These are phyloP conservation scores for Cheilosia soror DNA, from an alignment of 2,888 invertebrate genomes.

Conservation along the genomic window DNA sequence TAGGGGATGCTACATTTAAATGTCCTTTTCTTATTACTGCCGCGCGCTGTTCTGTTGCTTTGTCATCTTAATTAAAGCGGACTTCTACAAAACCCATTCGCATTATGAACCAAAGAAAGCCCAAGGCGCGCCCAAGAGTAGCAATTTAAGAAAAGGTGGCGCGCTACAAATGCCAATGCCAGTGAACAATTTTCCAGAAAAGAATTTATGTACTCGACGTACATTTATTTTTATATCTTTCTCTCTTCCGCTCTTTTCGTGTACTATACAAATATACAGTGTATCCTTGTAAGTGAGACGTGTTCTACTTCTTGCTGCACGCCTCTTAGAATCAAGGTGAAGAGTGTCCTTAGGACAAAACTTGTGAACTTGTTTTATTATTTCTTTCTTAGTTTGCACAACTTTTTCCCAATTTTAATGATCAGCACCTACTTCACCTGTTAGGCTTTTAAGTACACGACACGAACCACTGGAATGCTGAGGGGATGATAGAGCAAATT, in stretches of 20 bases:
- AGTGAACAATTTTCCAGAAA: constrained; percentile 18
- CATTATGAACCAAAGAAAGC: not conserved
- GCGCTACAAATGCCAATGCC: constrained; percentile 9
- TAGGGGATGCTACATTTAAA: constrained; percentile 3
- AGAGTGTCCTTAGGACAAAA: constrained; percentile 42
- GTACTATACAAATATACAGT: not conserved
- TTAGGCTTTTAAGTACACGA: not conserved
- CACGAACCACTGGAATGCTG: not conserved
- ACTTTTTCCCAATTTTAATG: constrained; percentile 27
- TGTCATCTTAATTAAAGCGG: constrained; percentile 22
- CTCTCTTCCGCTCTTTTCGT: not conserved
- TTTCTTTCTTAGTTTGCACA: not conserved
- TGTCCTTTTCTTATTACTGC: constrained; percentile 3
- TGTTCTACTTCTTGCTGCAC: constrained; percentile 1
- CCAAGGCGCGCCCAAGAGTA: not conserved
- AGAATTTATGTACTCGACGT: constrained; percentile 16
- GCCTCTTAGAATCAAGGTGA: constrained; percentile 43
- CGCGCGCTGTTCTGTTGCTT: not conserved
- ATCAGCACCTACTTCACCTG: constrained; percentile 1
- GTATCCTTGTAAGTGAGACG: constrained; percentile 39
- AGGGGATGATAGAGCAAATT: not conserved
- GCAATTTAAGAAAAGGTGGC: not conserved
- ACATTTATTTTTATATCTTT: not conserved
- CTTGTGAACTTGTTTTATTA: constrained; percentile 38
- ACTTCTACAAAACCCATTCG: not conserved